phyloP scores from a whole-genome alignment of 2,797 vertebrate species.

The Eupleurogrammus muticus region DNA sequence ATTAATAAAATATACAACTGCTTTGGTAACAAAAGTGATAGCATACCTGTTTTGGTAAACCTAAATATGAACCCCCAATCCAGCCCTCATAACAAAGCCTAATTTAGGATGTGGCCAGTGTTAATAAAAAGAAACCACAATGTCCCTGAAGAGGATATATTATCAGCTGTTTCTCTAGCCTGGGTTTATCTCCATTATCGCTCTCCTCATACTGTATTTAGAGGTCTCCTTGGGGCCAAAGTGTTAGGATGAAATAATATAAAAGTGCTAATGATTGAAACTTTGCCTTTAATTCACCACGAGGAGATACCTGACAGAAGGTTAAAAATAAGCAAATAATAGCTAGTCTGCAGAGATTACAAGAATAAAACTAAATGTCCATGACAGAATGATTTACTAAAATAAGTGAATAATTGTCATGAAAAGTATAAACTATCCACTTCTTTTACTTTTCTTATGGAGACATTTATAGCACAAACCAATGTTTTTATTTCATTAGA shows the following conservation, averaged over 20 bases:
- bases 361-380: background rate
- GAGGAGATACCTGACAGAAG: slow-evolving; percentile 32
- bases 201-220: slow-evolving; percentile 36
- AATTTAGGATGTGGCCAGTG: slow-evolving; percentile 51
- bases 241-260: slow-evolving; percentile 50
- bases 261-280: slow-evolving; percentile 42
- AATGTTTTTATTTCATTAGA: slow-evolving; percentile 11
- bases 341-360: slow-evolving; percentile 6
- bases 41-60: slow-evolving; percentile 9
- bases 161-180: slow-evolving; percentile 61
- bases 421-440: background rate
- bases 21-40: slow-evolving; percentile 12
- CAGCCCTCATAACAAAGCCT: slow-evolving; percentile 41
- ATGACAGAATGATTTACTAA: background rate
- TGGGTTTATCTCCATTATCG: slow-evolving; percentile 58
- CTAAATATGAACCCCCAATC: slow-evolving; percentile 13
- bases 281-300: slow-evolving; percentile 32
- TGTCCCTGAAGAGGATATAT: slow-evolving; percentile 50
- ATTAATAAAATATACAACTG: background rate
- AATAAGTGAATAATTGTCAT: background rate
- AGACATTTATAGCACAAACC: background rate
- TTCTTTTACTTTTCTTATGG: background rate
- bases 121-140: slow-evolving; percentile 52
- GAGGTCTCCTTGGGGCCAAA: slow-evolving; percentile 49
- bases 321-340: slow-evolving; percentile 32